Evolutionary conservation across 2,888 invertebrate genomes (phyloP), one percentile per base, ranked within the genome.

Genomic region (Callyntrura sp.): DNA sequence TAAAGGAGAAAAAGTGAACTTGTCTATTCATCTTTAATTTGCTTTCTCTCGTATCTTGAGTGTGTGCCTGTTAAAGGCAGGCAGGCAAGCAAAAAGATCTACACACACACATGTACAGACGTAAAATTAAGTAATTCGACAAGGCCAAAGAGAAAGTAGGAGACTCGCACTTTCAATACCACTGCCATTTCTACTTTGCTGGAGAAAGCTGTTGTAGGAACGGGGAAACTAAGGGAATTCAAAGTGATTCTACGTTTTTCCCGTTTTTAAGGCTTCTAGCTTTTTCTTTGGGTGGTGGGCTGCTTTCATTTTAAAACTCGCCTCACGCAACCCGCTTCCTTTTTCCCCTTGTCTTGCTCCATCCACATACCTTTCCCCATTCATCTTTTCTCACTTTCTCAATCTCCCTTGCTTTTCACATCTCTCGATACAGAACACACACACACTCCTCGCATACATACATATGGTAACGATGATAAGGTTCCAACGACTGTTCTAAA

Each of bases 311-410:
- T 87, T 81, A 73, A 73, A 88, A 88, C 88, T 73, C 88, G 60
- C 0, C 82, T 88, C 88, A 88, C 88, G 88, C 82, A 88, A 48
- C 60, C 6, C 17, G n/a, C 87, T 55, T 55, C 45, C 85, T 82
- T 88, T 88, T 88, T 88, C 82, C 70, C 60, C 88, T 88, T 88
- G 88, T 88, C 88, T 88, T 70, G 57, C 73, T 82, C 82, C 60
- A 82, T 82, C 23, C 78, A 55, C 55, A 55, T 51, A 55, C 14
- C 28, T 55, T 25, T 51, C 55, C n/a, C 82, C 70, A 88, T 88
- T 88, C 88, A 88, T 88, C 73, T 88, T 70, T 43, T 78, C 11
- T n/a, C n/a, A n/a, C 8, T n/a, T 70, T 57, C 45, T 85, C 60
- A n/a, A n/a, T 78, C 14, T 55, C 28, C 0, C 25, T 51, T 76